Evolutionary conservation across 2,888 invertebrate genomes (phyloP).

Genomic region (Apeira syringaria): DNA sequence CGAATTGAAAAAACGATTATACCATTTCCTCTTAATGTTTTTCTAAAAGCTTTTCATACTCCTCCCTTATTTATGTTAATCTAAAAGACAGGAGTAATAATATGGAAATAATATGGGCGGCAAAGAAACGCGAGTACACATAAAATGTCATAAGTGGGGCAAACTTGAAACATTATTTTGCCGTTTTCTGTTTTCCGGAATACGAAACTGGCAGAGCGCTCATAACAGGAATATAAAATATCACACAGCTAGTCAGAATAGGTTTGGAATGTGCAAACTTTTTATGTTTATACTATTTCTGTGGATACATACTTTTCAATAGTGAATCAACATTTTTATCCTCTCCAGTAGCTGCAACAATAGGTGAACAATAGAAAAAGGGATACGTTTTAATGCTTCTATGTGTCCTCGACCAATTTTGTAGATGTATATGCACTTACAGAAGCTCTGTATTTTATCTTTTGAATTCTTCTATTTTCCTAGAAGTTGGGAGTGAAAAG

Average conservation of each 20-base stretch:
- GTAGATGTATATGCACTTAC: too few relatives aligned
- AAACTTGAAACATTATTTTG: slow-evolving; percentile 61
- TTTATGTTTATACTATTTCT: background rate
- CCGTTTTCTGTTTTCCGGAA: slow-evolving; percentile 45
- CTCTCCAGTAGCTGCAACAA: too few relatives aligned
- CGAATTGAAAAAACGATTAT: slow-evolving; percentile 46
- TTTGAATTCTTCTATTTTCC: too few relatives aligned
- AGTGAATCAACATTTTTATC: too few relatives aligned
- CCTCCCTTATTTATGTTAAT: slow-evolving; percentile 60
- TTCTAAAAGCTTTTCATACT: slow-evolving; percentile 58
- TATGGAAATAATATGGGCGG: slow-evolving; percentile 52
- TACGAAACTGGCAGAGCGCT: slow-evolving; percentile 42
- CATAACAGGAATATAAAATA: slow-evolving; percentile 29
- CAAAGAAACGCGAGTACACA: slow-evolving; percentile 52
- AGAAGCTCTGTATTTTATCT: too few relatives aligned
- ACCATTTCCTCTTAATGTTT: slow-evolving; percentile 49
- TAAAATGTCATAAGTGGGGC: slow-evolving; percentile 55
- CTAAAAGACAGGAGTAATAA: slow-evolving; percentile 56
- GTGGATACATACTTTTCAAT: too few relatives aligned
- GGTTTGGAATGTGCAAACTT: background rate
- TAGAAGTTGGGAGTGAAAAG: too few relatives aligned
- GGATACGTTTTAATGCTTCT: too few relatives aligned
- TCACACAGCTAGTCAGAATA: slow-evolving; percentile 7
- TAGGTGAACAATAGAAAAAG: too few relatives aligned
- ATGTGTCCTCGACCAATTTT: too few relatives aligned